phyloP scores from a whole-genome alignment of 2,888 invertebrate species.

The Deilephila elpenor region DNA sequence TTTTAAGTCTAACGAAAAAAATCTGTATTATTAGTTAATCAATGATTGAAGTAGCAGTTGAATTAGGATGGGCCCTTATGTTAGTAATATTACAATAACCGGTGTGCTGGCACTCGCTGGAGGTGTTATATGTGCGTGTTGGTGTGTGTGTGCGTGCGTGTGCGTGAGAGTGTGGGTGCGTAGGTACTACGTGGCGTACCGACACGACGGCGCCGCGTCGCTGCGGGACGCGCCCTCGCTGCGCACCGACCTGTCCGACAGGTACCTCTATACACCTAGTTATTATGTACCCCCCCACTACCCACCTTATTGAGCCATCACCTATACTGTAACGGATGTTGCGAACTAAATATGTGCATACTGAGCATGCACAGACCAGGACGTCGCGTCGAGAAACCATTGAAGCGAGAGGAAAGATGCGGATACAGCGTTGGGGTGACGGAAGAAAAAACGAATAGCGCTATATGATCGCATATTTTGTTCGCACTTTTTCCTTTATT shows the following conservation, averaged over 20 bases:
- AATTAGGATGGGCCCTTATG: background rate
- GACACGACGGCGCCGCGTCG: slow-evolving; percentile 50
- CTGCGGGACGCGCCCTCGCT: slow-evolving; percentile 68
- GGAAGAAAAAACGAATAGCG: too few relatives aligned
- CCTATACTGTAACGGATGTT: background rate
- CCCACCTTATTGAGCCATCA: background rate
- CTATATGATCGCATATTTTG: too few relatives aligned
- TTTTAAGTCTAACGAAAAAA: too few relatives aligned
- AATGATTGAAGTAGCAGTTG: too few relatives aligned
- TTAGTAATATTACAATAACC: background rate
- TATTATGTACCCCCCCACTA: slow-evolving; percentile 26
- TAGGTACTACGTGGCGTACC: slow-evolving; percentile 54
- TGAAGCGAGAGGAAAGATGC: too few relatives aligned
- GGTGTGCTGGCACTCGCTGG: background rate
- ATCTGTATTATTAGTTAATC: too few relatives aligned
- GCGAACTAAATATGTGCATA: too few relatives aligned
- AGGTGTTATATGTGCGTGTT: background rate
- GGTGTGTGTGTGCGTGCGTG: background rate
- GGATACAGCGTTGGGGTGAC: too few relatives aligned
- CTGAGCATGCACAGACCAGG: too few relatives aligned
- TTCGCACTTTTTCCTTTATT: too few relatives aligned
- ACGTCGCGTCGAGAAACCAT: too few relatives aligned
- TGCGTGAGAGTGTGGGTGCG: slow-evolving; percentile 28
- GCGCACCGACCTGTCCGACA: slow-evolving; percentile 76
- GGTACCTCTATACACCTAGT: slow-evolving; percentile 51